Conservation (phyloP, 1,140 invertebrate species). For the Drosophila kurseongensis region DNA sequence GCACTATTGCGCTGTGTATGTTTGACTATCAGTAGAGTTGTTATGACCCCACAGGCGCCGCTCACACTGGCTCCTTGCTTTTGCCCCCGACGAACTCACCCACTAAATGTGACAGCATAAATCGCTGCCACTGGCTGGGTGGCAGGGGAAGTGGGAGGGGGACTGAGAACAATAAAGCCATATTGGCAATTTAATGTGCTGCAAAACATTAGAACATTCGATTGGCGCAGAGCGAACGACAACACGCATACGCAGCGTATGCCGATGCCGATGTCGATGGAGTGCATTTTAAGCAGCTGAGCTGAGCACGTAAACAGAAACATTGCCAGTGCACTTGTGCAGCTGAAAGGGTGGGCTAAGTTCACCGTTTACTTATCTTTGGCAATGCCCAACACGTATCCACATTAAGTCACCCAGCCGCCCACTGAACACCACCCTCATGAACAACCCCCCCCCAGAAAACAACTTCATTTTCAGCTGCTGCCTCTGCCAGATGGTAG, state of each 20-base stretch:
- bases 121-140: conserved; percentile 55
- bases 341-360: conserved; percentile 38
- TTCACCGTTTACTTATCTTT: conserved; percentile 56
- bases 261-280: conserved; percentile 5
- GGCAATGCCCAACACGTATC: conserved; percentile 63
- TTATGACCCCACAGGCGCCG: conserved; percentile 66
- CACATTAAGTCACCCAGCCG: conserved; percentile 33
- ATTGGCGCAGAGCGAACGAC: conserved; percentile 40
- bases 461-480: conserved; percentile 73
- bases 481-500: conserved; percentile 21
- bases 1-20: conserved; percentile 7
- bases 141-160: conserved; percentile 6
- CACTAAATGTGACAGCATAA: conserved; percentile 73
- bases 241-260: conserved; percentile 68
- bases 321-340: conserved; percentile 39
- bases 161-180: conserved; percentile 68
- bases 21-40: conserved; percentile 44
- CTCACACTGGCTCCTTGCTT: conserved; percentile 42
- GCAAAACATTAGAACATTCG: conserved; percentile 68
- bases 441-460: conserved; percentile 1
- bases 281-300: conserved; percentile 75
- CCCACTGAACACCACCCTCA: background rate
- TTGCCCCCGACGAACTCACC: conserved; percentile 1
- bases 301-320: conserved; percentile 71
- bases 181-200: conserved; percentile 80